phyloP scores from a whole-genome alignment of 1,140 invertebrate genomes.

The Coptotermes formosanus region DNA sequence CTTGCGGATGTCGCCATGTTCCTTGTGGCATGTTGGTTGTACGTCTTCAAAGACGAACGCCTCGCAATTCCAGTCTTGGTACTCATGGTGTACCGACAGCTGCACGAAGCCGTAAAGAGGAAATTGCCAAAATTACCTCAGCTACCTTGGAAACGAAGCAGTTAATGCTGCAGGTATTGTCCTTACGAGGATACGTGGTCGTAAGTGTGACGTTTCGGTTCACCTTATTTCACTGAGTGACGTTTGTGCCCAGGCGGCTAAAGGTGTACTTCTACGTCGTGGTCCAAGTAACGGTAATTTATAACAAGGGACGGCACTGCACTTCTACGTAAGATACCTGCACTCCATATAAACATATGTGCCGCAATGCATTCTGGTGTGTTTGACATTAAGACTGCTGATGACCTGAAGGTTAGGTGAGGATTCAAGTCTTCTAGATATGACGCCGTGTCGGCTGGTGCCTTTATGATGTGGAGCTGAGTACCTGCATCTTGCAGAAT shows the following conservation, averaged over 20 bases:
- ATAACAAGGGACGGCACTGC: no score
- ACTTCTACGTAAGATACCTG: no score
- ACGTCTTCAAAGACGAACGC: conserved; percentile 73
- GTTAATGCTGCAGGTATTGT: not conserved
- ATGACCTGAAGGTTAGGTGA: no score
- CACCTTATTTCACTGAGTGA: not conserved
- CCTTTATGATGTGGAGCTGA: no score
- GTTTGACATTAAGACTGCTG: no score
- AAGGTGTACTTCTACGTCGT: not conserved
- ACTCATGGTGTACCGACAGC: conserved; percentile 70
- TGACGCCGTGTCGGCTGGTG: no score
- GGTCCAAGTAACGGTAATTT: not conserved
- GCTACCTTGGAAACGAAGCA: not conserved
- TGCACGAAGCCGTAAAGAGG: conserved; percentile 58
- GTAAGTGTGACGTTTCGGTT: not conserved
- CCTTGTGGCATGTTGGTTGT: conserved; percentile 71
- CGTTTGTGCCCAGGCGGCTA: not conserved
- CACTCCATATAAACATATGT: no score
- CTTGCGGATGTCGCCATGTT: conserved; percentile 68
- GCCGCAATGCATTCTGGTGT: no score
- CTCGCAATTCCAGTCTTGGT: conserved; percentile 72
- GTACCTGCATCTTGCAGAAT: no score
- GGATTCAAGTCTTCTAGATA: no score
- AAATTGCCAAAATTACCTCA: conserved; percentile 45
- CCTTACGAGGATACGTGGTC: not conserved